These are phyloP conservation scores for Trichogramma evanescens DNA, from an alignment of 2,888 invertebrate genomes.

Conservation along the genomic window DNA sequence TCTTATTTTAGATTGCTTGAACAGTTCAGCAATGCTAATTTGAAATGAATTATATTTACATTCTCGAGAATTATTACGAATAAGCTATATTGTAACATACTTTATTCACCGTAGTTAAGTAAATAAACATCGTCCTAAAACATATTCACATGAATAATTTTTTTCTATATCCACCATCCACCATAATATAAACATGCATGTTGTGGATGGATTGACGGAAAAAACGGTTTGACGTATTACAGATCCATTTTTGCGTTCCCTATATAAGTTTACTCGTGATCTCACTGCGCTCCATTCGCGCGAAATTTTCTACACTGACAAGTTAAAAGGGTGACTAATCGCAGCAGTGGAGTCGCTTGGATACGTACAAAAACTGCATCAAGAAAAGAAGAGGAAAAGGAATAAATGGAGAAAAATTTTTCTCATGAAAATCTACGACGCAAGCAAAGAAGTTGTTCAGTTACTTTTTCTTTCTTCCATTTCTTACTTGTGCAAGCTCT, in stretches of 20 bases:
- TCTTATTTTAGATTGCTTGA: no score
- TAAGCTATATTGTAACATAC: no score
- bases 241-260: neutral
- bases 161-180: no score
- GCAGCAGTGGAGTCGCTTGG: neutral
- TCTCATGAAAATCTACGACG: conserved; percentile 17
- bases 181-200: no score
- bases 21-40: no score
- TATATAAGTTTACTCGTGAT: conserved; percentile 5
- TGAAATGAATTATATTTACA: no score
- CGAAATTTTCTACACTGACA: conserved; percentile 6
- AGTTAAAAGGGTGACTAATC: conserved; percentile 10
- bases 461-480: conserved; percentile 3
- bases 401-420: conserved; percentile 1
- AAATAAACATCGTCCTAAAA: no score
- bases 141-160: no score
- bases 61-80: no score
- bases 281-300: neutral
- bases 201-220: no score
- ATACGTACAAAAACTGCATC: conserved; percentile 6
- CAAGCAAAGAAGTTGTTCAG: neutral
- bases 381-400: neutral
- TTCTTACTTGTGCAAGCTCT: conserved; percentile 10
- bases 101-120: no score
- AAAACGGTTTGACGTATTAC: no score